phyloP scores from a whole-genome alignment of 2,113 vertebrate genomes.

The Salvelinus sp. region DNA sequence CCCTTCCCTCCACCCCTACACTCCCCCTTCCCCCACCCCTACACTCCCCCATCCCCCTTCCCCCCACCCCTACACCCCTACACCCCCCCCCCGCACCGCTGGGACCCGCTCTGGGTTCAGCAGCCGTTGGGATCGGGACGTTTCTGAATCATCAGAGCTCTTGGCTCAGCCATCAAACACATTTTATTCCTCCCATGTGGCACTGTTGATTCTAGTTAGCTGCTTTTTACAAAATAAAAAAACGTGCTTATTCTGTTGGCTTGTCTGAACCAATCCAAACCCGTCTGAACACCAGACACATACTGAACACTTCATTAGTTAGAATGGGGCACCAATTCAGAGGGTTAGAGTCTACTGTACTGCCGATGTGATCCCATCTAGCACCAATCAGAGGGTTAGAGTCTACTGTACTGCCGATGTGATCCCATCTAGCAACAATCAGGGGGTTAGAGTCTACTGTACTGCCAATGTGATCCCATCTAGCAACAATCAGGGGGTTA shows the following conservation, averaged over 20 bases:
- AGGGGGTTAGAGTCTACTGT: not conserved
- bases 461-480: too few relatives aligned
- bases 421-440: constrained; percentile 22
- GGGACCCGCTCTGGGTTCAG: constrained; percentile 39
- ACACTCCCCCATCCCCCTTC: too few relatives aligned
- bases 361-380: not conserved
- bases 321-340: constrained; percentile 46
- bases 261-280: not conserved
- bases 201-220: constrained; percentile 58
- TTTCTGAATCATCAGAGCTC: constrained; percentile 57
- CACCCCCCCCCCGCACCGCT: constrained; percentile 31
- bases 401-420: not conserved
- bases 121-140: constrained; percentile 55
- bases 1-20: too few relatives aligned
- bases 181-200: constrained; percentile 64
- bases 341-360: not conserved
- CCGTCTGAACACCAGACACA: constrained; percentile 28
- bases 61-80: too few relatives aligned
- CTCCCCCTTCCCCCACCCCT: too few relatives aligned
- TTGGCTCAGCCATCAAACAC: constrained; percentile 62
- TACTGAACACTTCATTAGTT: constrained; percentile 42
- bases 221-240: constrained; percentile 30
- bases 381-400: not conserved
- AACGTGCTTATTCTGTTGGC: constrained; percentile 45
- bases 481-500: constrained; percentile 28